Percentiles rank a stretch among this genome's conserved stretches.
phyloP scores from a whole-genome alignment of 2,888 invertebrate genomes.

The Limulus polyphemus region DNA sequence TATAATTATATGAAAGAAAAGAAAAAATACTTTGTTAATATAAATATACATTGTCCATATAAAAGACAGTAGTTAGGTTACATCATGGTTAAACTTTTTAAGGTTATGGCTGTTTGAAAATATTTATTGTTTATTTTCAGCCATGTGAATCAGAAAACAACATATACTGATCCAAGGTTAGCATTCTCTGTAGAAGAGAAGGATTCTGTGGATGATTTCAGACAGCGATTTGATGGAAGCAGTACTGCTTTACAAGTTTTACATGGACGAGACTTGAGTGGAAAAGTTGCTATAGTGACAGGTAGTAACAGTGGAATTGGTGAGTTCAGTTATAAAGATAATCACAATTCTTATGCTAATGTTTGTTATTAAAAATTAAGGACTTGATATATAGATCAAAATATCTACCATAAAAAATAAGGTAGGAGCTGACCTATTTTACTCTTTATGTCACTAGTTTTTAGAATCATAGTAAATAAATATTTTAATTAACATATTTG shows the following conservation, averaged over 20 bases:
- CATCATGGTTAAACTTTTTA: background rate
- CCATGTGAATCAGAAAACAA: constrained; percentile 61
- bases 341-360: no score
- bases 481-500: no score
- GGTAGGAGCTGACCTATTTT: no score
- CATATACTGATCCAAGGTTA: constrained; percentile 77
- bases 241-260: constrained; percentile 70
- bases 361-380: no score
- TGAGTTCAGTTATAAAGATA: constrained; percentile 27
- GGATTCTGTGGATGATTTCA: constrained; percentile 41
- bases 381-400: no score
- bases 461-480: no score
- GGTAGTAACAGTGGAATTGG: constrained; percentile 87
- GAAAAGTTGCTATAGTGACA: constrained; percentile 71
- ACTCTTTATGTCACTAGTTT: no score
- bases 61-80: background rate
- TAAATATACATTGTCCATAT: background rate
- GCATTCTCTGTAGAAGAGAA: constrained; percentile 80
- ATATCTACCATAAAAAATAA: no score
- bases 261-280: constrained; percentile 74
- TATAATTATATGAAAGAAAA: background rate
- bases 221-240: constrained; percentile 76
- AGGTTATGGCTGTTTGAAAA: background rate
- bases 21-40: background rate
- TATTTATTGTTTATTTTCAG: constrained; percentile 28